Base-by-base conservation (phyloP, 2,113 vertebrate genomes). In the Rutilus rutilus region DNA sequence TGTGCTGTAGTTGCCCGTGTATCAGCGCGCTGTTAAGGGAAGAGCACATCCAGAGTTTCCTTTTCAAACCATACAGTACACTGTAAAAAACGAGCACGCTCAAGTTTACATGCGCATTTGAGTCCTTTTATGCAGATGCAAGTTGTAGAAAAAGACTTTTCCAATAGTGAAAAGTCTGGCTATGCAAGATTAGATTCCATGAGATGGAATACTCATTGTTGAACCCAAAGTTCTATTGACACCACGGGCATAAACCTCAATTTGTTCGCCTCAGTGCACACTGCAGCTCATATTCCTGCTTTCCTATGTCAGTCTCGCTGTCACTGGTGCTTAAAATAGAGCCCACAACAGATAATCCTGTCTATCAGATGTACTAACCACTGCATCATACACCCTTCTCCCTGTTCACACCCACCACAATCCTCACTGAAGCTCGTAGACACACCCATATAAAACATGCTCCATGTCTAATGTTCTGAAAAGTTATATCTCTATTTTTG, bases 321-420 rank as follows among this genome's bases (percentile, higher is more conserved):
- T 84, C 42, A 65, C 33, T 8, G 19, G 19, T 73, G 78, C 78
- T 82, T 74, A 86, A 88, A 84, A 89, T 86, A 88, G 82, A 79
- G 64, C 50, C 42, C 77, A 78, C 52, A 81, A 47, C 77, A 27
- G 82, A 85, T 76, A 76, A 62, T 67, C 30, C 79, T 80, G 57
- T 74, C 64, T 62, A 47, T 77, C 75, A 54, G 47, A 25, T 77
- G 27, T 5, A 57, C 62, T 67, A 71, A 59, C 47, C 77, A 27
- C 67, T 65, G 57, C 33, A 62, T 54, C 79, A 73, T 74, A 64
- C 36, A 65, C 36, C 17, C 82, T 62, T 57, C 47, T 23, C 30
- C 36, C 25, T 69, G 57, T 62, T 39, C 79, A 47, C 74, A 67
- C 78, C 9, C 67, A 73, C 60, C n/a, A 78, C 78, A 71, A 82